Percentiles rank a stretch among this genome's conserved stretches.
phyloP scores from a whole-genome alignment of 1,140 invertebrate genomes.

The Chymomyza costata region DNA sequence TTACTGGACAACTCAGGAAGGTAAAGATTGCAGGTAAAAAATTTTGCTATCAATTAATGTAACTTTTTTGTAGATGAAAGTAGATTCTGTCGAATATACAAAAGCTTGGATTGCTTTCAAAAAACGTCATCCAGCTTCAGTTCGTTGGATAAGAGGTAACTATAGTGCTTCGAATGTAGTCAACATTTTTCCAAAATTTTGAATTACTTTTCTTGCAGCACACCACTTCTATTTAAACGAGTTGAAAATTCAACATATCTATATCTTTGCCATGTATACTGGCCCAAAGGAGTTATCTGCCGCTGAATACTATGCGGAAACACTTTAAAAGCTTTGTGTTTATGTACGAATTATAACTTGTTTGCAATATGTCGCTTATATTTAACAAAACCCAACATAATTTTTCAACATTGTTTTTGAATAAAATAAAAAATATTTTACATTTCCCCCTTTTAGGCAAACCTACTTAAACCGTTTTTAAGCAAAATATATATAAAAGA shows the following conservation, averaged over 20 bases:
- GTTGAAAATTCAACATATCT: constrained; percentile 81
- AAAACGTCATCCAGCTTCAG: constrained; percentile 82
- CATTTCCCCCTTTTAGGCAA: too few relatives aligned
- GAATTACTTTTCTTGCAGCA: too few relatives aligned
- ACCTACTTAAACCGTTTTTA: too few relatives aligned
- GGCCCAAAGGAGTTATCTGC: constrained; percentile 80
- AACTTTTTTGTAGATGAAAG: constrained; percentile 78
- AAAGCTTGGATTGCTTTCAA: constrained; percentile 81
- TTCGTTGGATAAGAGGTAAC: constrained; percentile 79
- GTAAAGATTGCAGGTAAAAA: too few relatives aligned
- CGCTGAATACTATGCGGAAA: constrained; percentile 77
- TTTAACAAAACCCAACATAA: too few relatives aligned
- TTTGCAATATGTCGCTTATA: too few relatives aligned
- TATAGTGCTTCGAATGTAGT: too few relatives aligned
- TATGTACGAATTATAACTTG: too few relatives aligned
- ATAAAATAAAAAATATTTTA: too few relatives aligned
- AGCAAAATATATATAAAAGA: too few relatives aligned
- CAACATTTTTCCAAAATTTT: background rate
- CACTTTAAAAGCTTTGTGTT: background rate
- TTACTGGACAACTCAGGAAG: constrained; percentile 81
- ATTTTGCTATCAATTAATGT: too few relatives aligned
- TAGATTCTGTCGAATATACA: constrained; percentile 78
- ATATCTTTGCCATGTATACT: constrained; percentile 84
- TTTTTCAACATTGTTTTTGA: too few relatives aligned
- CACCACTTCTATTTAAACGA: constrained; percentile 85